These are phyloP conservation scores for Hormaphis cornu DNA, from an alignment of 1,140 invertebrate genomes.

Conservation along the genomic window DNA sequence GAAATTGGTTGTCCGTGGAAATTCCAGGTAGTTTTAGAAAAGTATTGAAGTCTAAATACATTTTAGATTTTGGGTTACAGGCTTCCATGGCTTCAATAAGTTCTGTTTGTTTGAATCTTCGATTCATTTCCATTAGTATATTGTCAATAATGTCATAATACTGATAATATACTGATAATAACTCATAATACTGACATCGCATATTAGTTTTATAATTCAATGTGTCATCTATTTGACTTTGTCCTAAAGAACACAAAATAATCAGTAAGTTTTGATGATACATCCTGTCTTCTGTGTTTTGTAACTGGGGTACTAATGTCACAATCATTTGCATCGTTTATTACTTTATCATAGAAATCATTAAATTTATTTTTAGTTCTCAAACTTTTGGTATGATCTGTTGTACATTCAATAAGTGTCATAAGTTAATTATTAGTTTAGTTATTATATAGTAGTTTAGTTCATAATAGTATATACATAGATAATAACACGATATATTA, in stretches of 20 bases:
- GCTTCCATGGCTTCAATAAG: background rate
- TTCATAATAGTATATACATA: no score
- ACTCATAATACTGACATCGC: background rate
- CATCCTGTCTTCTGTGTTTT: background rate
- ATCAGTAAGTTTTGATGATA: constrained; percentile 2
- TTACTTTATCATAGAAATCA: background rate
- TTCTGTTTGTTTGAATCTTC: constrained; percentile 3
- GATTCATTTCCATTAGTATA: background rate
- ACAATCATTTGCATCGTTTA: background rate
- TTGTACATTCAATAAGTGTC: background rate
- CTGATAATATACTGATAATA: no score
- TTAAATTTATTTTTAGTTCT: background rate
- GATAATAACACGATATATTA: no score
- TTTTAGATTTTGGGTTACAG: background rate
- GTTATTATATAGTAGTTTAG: no score
- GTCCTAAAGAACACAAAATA: background rate
- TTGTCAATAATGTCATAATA: background rate
- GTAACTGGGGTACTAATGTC: background rate
- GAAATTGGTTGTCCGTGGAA: constrained; percentile 1
- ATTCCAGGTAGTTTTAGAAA: background rate
- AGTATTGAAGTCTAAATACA: background rate
- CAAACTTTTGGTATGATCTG: background rate
- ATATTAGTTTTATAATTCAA: background rate
- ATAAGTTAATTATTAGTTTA: no score
- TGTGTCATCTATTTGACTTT: background rate